A percentile compares a stretch with the other conserved stretches of the same genome.
phyloP scores from a whole-genome alignment of 2,888 invertebrate species.

The Gisinianus flammeolus region DNA sequence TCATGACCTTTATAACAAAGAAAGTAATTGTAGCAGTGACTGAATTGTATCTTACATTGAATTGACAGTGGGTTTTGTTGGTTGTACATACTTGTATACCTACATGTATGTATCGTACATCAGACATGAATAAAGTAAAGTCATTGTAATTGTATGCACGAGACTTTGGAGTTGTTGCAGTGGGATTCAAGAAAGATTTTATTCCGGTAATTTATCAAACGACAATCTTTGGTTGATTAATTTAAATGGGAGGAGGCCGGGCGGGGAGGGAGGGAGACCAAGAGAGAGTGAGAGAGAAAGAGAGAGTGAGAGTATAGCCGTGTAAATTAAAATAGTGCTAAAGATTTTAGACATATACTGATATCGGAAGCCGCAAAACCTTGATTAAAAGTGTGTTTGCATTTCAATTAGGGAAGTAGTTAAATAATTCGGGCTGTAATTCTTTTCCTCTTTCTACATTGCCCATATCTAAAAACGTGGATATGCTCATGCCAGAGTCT shows the following conservation, averaged over 20 bases:
- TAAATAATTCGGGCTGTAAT: not conserved
- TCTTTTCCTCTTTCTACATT: too few relatives aligned
- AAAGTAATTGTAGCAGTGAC: too few relatives aligned
- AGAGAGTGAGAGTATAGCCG: not conserved
- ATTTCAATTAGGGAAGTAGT: constrained; percentile 15
- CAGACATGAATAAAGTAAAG: not conserved
- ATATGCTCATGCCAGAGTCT: too few relatives aligned
- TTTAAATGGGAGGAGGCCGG: constrained; percentile 23
- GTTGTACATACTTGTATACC: not conserved
- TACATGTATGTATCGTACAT: not conserved
- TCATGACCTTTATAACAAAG: too few relatives aligned
- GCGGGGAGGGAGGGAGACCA: not conserved
- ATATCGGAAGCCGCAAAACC: not conserved
- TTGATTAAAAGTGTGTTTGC: constrained; percentile 20
- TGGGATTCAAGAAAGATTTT: not conserved
- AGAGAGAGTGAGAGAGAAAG: not conserved
- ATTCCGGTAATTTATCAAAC: constrained; percentile 17
- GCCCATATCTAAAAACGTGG: too few relatives aligned
- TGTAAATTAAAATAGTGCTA: constrained; percentile 15
- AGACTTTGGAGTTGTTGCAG: not conserved
- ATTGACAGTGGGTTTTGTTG: not conserved
- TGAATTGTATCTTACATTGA: not conserved
- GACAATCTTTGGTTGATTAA: constrained; percentile 15
- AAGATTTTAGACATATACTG: not conserved
- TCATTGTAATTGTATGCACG: not conserved